Evolutionary conservation across 2,797 vertebrate species (phyloP), one percentile per base, ranked within the genome.

Genomic region (Coccyzus lansbergi): DNA sequence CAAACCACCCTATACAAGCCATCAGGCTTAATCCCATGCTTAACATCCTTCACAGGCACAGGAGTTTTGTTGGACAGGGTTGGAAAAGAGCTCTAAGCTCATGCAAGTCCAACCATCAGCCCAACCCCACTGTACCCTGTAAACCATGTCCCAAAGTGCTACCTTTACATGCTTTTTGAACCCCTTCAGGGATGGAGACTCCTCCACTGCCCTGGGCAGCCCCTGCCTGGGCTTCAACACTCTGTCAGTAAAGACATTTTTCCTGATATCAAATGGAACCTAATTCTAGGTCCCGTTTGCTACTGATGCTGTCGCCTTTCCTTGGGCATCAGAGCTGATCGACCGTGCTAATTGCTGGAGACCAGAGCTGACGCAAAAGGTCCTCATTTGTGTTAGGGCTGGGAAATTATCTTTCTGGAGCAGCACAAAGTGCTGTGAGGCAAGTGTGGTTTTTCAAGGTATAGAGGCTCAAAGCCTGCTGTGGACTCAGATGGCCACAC

Each of bases 311-410:
- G 64, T 64, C 75, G 49, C 79, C 40, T 86, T 95, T 38, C 77
- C 69, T 86, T 70, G 72, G 6, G 4, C 46, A 15, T 95, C 92
- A 52, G 72, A 88, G 65, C 2, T 3, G 25, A 65, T n/a, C 86
- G 87, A 28, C n/a, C 3, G 1, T 21, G 6, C 94, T 91, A 84
- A 95, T 91, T 85, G 88, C 65, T 86, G 83, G 15, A 76, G 79
- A 88, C 81, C 83, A 77, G 67, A 91, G 62, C 88, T 93, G 63
- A 90, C 93, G 80, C 86, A 89, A 74, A 83, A 83, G 74, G 51
- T 75, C 93, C 85, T 91, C 42, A 42, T 80, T 86, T 83, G 46
- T 42, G 76, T 67, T 69, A 68, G 67, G 62, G 7, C 13, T 36
- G 34, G 38, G 40, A 89, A 77, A 49, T n/a, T 19, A 8, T 71